Evolutionary conservation across 2,888 invertebrate genomes (phyloP).

Genomic region (Pachymerium ferrugineum): DNA sequence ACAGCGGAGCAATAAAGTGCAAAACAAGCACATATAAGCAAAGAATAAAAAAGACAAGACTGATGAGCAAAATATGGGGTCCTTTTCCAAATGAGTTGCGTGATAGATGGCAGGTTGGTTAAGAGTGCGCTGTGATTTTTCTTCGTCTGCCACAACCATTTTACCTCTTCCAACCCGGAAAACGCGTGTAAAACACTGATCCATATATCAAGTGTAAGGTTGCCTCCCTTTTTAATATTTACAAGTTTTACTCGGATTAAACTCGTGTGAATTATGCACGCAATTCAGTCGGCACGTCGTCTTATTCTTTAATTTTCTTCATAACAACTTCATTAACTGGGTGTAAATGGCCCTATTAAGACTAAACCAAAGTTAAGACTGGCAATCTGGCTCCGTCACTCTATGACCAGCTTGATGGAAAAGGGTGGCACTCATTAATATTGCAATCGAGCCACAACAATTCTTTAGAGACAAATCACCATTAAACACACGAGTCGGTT

Average conservation of each 20-base stretch:
- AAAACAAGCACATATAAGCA: too few relatives aligned
- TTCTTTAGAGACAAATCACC: too few relatives aligned
- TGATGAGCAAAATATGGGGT: background rate
- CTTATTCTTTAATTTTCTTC: background rate
- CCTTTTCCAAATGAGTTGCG: background rate
- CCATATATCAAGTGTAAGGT: too few relatives aligned
- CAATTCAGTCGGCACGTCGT: background rate
- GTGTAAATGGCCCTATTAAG: background rate
- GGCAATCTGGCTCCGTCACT: background rate
- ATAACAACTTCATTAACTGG: background rate
- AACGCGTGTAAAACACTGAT: too few relatives aligned
- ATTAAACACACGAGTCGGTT: background rate
- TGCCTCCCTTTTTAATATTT: background rate
- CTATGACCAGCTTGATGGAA: background rate
- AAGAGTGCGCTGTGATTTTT: background rate
- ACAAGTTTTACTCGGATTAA: background rate
- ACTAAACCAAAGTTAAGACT: background rate
- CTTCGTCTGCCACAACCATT: background rate
- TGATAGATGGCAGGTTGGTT: background rate
- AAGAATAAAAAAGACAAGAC: too few relatives aligned
- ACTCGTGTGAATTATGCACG: background rate
- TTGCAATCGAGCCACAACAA: background rate
- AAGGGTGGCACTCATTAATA: background rate
- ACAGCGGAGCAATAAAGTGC: background rate
- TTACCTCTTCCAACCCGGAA: background rate